Conservation (phyloP, 37 sponge, comb jelly and placozoan species). For the Bolinopsis microptera region DNA sequence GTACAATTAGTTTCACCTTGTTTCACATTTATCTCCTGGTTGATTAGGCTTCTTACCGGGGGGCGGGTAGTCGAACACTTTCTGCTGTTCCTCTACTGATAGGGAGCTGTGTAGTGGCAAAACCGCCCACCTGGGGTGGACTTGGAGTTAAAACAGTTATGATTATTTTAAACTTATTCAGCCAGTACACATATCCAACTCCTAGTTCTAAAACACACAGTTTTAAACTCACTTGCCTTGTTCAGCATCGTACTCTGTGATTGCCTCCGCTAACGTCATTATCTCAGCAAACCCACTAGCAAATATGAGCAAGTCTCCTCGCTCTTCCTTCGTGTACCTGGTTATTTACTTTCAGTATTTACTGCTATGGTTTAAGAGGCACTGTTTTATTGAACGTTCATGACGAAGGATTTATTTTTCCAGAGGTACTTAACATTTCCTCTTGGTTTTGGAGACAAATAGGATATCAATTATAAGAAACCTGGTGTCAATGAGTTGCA, state of each 20-base stretch:
- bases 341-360: background rate
- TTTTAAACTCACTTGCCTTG: slow-evolving; percentile 52
- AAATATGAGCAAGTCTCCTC: slow-evolving; percentile 89
- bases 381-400: too few relatives aligned
- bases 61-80: slow-evolving; percentile 67
- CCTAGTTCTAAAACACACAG: too few relatives aligned
- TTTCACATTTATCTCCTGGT: too few relatives aligned
- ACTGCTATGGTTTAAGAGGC: background rate
- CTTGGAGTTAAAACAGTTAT: background rate
- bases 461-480: too few relatives aligned
- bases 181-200: too few relatives aligned
- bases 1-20: background rate
- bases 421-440: too few relatives aligned
- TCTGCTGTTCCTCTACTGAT: slow-evolving; percentile 92
- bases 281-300: slow-evolving; percentile 93
- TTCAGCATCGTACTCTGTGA: slow-evolving; percentile 76
- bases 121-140: slow-evolving; percentile 73
- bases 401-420: too few relatives aligned
- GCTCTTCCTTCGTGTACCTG: slow-evolving; percentile 80
- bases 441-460: too few relatives aligned
- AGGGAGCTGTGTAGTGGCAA: slow-evolving; percentile 91
- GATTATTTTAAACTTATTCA: background rate
- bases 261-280: slow-evolving; percentile 76
- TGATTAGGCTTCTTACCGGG: too few relatives aligned
- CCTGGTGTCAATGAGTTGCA: slow-evolving; percentile 85